phyloP scores from a whole-genome alignment of 1,140 invertebrate genomes.

The Drosophila arizonae region DNA sequence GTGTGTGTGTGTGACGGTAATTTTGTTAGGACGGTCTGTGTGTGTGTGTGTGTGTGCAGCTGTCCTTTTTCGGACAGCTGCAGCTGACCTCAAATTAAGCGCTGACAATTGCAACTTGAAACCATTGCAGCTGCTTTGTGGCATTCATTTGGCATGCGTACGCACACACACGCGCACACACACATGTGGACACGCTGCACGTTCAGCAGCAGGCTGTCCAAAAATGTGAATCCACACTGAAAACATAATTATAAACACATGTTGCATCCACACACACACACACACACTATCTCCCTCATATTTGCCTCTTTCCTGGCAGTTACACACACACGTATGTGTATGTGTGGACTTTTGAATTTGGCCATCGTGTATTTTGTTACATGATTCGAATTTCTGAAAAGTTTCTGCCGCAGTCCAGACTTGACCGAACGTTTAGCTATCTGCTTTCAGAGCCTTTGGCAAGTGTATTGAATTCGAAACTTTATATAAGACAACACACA shows the following conservation, averaged over 20 bases:
- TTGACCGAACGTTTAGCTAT: constrained; percentile 53
- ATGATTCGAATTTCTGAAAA: constrained; percentile 80
- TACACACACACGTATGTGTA: constrained; percentile 1
- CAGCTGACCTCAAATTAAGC: constrained; percentile 68
- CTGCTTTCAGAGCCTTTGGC: constrained; percentile 28
- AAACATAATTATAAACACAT: constrained; percentile 79
- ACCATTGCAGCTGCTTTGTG: constrained; percentile 19
- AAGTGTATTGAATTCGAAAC: constrained; percentile 36
- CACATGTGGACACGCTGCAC: constrained; percentile 21
- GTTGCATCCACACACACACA: constrained; percentile 44
- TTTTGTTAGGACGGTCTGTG: background rate
- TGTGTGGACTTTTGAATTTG: constrained; percentile 61
- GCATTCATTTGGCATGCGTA: constrained; percentile 60
- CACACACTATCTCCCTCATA: background rate
- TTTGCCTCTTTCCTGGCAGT: background rate
- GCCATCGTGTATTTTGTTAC: constrained; percentile 70
- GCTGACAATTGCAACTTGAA: constrained; percentile 67
- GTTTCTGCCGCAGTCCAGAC: constrained; percentile 32
- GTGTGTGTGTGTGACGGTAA: constrained; percentile 1
- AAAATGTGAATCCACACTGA: constrained; percentile 54
- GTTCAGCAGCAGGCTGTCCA: constrained; percentile 20
- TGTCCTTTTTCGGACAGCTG: too few species aligned
- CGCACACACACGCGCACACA: constrained; percentile 34
- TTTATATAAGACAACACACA: constrained; percentile 12
- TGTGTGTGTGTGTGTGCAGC: background rate